These are phyloP conservation scores for Poliocrania exsul DNA, from an alignment of 2,797 vertebrate species.

Conservation along the genomic window DNA sequence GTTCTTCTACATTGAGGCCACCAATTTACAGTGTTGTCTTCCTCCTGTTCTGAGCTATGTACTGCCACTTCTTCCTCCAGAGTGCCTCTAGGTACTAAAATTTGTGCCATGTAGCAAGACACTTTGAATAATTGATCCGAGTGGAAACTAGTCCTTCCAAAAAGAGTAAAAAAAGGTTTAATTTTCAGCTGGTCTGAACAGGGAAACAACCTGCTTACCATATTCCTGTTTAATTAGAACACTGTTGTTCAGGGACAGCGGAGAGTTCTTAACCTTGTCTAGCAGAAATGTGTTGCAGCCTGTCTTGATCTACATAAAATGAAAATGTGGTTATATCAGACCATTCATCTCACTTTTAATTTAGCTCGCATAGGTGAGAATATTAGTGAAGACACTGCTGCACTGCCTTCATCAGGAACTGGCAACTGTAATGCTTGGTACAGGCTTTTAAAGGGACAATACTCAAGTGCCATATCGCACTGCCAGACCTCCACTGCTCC, in stretches of 20 bases:
- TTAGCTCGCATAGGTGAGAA: conserved; percentile 57
- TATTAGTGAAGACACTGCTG: conserved; percentile 66
- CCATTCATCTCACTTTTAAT: conserved; percentile 69
- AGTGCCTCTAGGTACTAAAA: background rate
- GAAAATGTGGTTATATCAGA: conserved; percentile 69
- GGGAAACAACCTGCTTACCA: conserved; percentile 61
- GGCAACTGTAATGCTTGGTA: conserved; percentile 34
- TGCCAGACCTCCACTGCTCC: background rate
- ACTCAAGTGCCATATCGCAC: background rate
- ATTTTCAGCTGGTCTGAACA: conserved; percentile 48
- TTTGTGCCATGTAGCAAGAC: background rate
- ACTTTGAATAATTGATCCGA: background rate
- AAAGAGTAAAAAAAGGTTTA: background rate
- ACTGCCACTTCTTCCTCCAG: background rate
- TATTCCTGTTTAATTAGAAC: conserved; percentile 66
- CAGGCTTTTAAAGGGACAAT: conserved; percentile 44
- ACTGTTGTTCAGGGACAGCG: conserved; percentile 59
- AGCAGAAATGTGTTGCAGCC: conserved; percentile 65
- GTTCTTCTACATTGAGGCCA: background rate
- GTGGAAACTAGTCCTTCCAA: background rate
- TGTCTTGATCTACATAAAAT: conserved; percentile 71
- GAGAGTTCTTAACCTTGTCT: conserved; percentile 71
- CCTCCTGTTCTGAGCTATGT: background rate
- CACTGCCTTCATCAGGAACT: conserved; percentile 50
- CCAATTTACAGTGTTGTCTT: background rate